phyloP scores from a whole-genome alignment of 2,888 invertebrate genomes.

The Coleophora deauratella region DNA sequence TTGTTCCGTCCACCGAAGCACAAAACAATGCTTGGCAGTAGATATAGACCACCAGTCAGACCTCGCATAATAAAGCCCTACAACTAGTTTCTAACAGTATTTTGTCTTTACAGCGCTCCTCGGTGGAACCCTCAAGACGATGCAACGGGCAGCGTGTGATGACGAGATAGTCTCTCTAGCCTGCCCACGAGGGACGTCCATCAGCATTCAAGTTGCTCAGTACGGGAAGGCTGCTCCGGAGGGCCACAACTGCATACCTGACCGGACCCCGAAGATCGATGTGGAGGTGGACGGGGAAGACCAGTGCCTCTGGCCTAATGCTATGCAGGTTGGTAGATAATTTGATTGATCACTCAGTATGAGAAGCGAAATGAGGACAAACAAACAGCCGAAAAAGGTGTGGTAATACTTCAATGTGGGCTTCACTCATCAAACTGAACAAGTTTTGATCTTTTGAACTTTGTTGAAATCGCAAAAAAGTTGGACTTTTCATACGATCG shows the following conservation, averaged over 20 bases:
- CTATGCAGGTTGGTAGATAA: slow-evolving; percentile 83
- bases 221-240: slow-evolving; percentile 79
- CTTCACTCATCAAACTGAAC: too few relatives aligned
- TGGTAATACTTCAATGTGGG: too few relatives aligned
- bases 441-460: too few relatives aligned
- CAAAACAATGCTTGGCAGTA: too few relatives aligned
- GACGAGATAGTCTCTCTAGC: slow-evolving; percentile 87
- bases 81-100: not conserved
- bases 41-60: too few relatives aligned
- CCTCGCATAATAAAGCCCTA: too few relatives aligned
- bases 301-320: slow-evolving; percentile 76
- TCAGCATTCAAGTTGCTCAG: slow-evolving; percentile 90
- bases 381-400: too few relatives aligned
- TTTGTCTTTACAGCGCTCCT: slow-evolving; percentile 80
- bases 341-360: too few relatives aligned
- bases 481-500: too few relatives aligned
- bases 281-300: slow-evolving; percentile 57
- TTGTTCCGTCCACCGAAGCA: too few relatives aligned
- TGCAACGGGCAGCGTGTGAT: slow-evolving; percentile 92
- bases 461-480: too few relatives aligned
- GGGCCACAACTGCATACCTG: slow-evolving; percentile 43
- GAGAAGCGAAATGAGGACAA: too few relatives aligned
- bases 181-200: slow-evolving; percentile 94
- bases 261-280: slow-evolving; percentile 36
- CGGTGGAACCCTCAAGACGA: slow-evolving; percentile 89